A percentile compares a stretch with the other conserved stretches of the same genome.
phyloP scores from a whole-genome alignment of 2,888 invertebrate species.

The Perizoma flavofasciatum region DNA sequence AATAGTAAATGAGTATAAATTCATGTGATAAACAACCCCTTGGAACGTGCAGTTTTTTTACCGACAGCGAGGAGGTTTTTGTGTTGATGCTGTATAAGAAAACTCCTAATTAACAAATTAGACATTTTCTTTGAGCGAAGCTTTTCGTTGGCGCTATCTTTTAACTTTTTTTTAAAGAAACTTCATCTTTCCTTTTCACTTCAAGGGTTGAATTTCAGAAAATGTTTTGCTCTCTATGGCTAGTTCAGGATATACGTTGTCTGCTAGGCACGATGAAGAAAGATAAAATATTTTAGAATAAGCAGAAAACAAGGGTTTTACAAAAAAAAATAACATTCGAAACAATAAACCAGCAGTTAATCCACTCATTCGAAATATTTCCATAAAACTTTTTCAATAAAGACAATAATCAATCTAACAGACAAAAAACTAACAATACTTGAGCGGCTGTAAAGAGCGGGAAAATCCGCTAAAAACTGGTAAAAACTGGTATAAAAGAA shows the following conservation, averaged over 20 bases:
- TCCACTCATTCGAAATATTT: slow-evolving; percentile 25
- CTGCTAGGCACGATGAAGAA: no score
- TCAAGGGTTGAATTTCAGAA: no score
- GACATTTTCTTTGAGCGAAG: slow-evolving; percentile 14
- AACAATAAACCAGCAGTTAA: slow-evolving; percentile 16
- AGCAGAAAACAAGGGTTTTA: no score
- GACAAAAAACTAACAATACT: slow-evolving; percentile 36
- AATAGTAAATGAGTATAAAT: slow-evolving; percentile 53
- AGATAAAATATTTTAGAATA: no score
- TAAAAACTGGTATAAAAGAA: slow-evolving; percentile 27
- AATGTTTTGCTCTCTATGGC: no score
- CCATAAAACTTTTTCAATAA: slow-evolving; percentile 31
- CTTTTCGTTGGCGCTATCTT: background rate
- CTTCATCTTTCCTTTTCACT: no score
- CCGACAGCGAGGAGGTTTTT: slow-evolving; percentile 11
- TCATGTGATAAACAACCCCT: slow-evolving; percentile 41
- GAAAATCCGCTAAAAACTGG: slow-evolving; percentile 28
- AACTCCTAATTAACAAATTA: slow-evolving; percentile 9
- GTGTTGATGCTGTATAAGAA: slow-evolving; percentile 5
- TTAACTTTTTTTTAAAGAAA: no score
- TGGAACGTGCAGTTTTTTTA: slow-evolving; percentile 16
- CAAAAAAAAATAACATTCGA: no score
- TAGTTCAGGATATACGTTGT: no score
- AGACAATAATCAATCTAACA: slow-evolving; percentile 35
- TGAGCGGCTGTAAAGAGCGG: slow-evolving; percentile 32